phyloP scores from a whole-genome alignment of 2,113 vertebrate genomes.

The Synodontis membranacea region DNA sequence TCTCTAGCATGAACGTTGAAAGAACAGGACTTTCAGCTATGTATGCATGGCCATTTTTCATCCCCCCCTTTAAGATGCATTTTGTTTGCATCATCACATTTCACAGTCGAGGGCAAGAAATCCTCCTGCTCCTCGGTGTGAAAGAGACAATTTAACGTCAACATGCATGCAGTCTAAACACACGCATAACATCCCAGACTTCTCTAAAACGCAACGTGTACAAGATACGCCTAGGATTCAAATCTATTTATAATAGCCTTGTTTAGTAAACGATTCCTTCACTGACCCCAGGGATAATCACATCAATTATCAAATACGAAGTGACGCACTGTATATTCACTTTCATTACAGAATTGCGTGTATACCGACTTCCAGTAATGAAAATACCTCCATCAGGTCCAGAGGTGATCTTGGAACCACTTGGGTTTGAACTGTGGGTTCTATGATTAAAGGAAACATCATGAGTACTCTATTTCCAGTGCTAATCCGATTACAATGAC shows the following conservation, averaged over 20 bases:
- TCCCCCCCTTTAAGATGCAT: background rate
- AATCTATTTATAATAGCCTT: background rate
- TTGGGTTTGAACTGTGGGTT: background rate
- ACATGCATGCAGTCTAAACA: background rate
- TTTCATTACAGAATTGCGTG: background rate
- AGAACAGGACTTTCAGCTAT: background rate
- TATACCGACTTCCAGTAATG: background rate
- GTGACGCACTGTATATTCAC: background rate
- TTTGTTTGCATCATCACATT: background rate
- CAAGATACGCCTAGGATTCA: background rate
- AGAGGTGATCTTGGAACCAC: background rate
- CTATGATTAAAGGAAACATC: background rate
- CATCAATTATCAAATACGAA: background rate
- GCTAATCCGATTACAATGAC: background rate
- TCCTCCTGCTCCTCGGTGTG: background rate
- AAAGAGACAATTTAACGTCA: background rate
- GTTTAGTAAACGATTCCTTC: background rate
- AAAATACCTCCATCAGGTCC: background rate
- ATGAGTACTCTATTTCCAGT: constrained; percentile 6
- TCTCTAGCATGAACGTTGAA: background rate
- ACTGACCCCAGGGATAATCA: background rate
- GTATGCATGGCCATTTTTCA: background rate
- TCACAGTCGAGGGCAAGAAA: background rate
- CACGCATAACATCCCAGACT: too few species aligned
- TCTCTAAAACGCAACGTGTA: background rate